Base-by-base conservation (phyloP, 2,113 vertebrate genomes). In the Salvator merianae region DNA sequence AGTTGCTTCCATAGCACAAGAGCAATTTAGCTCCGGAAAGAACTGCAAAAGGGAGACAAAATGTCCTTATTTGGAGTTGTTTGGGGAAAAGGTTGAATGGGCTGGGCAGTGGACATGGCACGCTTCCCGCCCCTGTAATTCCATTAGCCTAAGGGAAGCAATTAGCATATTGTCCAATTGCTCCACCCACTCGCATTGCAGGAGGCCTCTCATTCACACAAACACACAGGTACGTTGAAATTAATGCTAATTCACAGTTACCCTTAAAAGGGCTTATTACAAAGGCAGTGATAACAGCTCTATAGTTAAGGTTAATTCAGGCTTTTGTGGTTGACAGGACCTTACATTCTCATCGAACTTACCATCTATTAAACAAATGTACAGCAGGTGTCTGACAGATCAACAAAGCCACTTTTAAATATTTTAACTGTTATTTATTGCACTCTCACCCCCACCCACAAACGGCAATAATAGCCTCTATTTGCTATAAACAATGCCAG, bases 401-500 rank as follows among this genome's bases (percentile, higher is more conserved):
- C 81, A 91, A 88, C 73, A 92, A 93, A 92, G 73, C 76, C 83
- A 68, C 68, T 77, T 93, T 94, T 91, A 91, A 93, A 92, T 75
- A 87, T 90, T 93, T 92, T 92, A 90, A 91, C 73, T 87, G 86
- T 88, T 89, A 84, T 90, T 93, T 92, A 92, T 93, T 90, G 70
- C 1, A 1, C 90, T 90, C 77, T 36, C 38, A 63, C 55, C 28
- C 71, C 82, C 65, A 89, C 75, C 50, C 88, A 91, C 8, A 80
- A 88, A 84, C 86, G 85, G 84, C 86, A 88, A 85, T 90, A 87
- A 89, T 84, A 93, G 76, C 66, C 80, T 85, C 20, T 1, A 86
- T 78, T 91, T 83, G 30, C 74, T 91, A 75, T 75, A 28, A 88
- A n/a, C 38, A 47, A 73, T 0, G 10, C 80, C 90, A 81, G 71